Percentiles rank a stretch among this genome's conserved stretches.
These are phyloP conservation scores for Balearica regulorum DNA, from an alignment of 2,797 vertebrate genomes.

Conservation along the genomic window DNA sequence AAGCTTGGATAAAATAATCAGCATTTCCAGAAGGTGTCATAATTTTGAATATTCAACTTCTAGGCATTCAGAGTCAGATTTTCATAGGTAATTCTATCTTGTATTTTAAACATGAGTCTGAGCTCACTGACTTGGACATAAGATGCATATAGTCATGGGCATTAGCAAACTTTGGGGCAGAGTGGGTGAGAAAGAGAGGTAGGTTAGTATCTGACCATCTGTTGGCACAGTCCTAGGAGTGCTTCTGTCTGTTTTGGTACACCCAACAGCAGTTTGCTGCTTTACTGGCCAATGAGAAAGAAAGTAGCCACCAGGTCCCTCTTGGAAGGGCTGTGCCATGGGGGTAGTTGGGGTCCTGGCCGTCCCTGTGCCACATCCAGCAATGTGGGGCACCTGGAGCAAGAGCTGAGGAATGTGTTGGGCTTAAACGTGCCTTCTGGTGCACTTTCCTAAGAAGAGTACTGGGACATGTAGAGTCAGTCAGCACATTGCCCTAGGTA, in stretches of 20 bases:
- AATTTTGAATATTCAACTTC: background rate
- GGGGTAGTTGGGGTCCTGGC: accelerated
- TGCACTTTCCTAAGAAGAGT: background rate
- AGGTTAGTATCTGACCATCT: background rate
- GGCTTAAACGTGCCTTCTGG: background rate
- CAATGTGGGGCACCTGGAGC: background rate
- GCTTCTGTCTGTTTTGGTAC: background rate
- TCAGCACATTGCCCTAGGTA: background rate
- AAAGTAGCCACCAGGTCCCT: background rate
- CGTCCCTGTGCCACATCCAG: background rate
- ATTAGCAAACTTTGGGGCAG: background rate
- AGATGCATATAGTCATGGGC: background rate
- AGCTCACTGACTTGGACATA: background rate
- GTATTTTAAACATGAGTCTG: background rate
- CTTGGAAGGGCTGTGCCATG: background rate
- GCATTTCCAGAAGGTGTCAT: background rate
- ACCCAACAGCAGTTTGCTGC: accelerated
- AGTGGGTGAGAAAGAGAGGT: background rate
- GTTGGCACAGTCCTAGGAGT: background rate
- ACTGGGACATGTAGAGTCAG: background rate
- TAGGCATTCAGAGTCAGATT: background rate
- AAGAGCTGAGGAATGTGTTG: background rate
- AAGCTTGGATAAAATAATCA: background rate
- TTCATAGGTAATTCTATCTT: background rate
- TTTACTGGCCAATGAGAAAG: background rate